Base-by-base conservation (phyloP, 1,140 invertebrate genomes). In the Trachymyrmex septentrionalis region DNA sequence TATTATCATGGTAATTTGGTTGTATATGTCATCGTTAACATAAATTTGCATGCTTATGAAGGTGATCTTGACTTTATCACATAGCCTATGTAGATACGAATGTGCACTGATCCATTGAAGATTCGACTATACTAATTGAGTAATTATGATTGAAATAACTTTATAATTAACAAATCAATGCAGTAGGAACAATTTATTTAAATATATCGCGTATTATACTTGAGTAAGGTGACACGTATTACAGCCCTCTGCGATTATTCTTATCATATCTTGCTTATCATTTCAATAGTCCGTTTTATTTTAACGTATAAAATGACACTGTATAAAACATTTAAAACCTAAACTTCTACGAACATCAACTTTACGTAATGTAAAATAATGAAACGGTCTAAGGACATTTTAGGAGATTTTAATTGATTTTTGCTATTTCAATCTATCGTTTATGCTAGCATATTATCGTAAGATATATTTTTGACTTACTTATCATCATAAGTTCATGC, bases 1-100 rank as follows among this genome's bases (percentile, higher is more conserved):
- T 84, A 84, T 84, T 84, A 34, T 84, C 38, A 84, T 84, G 80
- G 27, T 73, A 84, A 84, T 84, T 84, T 63, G 80, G 7, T 50
- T 63, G 24, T 34, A 10, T 73, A 27, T 84, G 69, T 73, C 55
- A 7, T 38, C n/a, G 38, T 84, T 84, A 75, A 61, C 69, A 75
- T 75, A 84, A 73, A 84, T 84, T 73, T 84, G n/a, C 80, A 84
- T 84, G 55, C 69, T 84, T 48, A 50, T 84, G 19, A 14, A 73
- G 19, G 19, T 2, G 67, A 59, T 75, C 69, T 73, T 69, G 63
- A 64, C 38, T 64, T 81, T 73, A 55, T 30, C 24, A 7, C 21
- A 67, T n/a, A n/a, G 21, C 21, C 21, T 12, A 24, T 38, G 24
- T 10, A 55, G 5, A 59, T 82, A 69, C 24, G 55, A 75, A 59